Evolutionary conservation across 2,888 invertebrate species (phyloP).

Genomic region (Scaptomyza cyrtandrae): DNA sequence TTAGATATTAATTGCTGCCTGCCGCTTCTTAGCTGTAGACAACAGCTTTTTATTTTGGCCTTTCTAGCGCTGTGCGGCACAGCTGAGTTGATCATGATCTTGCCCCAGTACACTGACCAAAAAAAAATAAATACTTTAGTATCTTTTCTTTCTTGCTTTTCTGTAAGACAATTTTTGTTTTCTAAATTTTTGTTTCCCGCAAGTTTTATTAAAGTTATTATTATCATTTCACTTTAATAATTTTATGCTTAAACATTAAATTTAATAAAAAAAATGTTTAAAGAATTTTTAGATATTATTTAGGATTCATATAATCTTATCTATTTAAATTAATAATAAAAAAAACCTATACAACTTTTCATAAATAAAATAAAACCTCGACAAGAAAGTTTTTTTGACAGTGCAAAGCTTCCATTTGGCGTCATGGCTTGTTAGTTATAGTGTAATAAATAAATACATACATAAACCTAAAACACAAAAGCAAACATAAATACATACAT

Average conservation of each 20-base stretch:
- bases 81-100: slow-evolving; percentile 36
- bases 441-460: slow-evolving; percentile 7
- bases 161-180: no score
- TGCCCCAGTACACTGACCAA: slow-evolving; percentile 3
- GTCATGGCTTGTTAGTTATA: slow-evolving; percentile 5
- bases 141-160: not conserved
- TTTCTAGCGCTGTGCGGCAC: slow-evolving; percentile 46
- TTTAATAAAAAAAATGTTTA: no score
- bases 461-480: not conserved
- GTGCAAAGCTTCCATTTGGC: not conserved
- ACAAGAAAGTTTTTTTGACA: not conserved
- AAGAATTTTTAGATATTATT: no score
- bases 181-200: no score
- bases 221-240: no score
- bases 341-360: no score
- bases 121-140: not conserved
- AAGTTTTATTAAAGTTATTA: no score
- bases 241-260: no score
- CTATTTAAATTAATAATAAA: no score
- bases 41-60: slow-evolving; percentile 34
- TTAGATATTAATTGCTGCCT: slow-evolving; percentile 75
- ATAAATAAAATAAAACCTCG: no score
- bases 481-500: not conserved
- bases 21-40: slow-evolving; percentile 12
- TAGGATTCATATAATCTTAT: no score